Evolutionary conservation across 2,113 vertebrate species (phyloP), one percentile per base, ranked within the genome.

Genomic region (Blennius ocellaris): DNA sequence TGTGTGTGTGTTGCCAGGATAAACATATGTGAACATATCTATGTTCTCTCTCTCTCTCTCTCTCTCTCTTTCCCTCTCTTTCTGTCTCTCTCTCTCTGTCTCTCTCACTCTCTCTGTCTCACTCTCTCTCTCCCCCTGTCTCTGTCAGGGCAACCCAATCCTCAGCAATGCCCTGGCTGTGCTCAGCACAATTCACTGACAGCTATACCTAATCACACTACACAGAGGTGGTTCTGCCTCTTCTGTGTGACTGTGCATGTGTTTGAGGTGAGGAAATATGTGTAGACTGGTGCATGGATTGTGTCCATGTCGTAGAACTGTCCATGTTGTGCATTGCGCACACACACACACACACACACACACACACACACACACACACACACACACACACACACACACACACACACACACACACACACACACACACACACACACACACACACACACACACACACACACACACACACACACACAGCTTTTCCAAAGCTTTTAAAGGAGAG

Each of bases 131-230:
- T 60, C 74, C 43, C 60, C 75, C 64, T 45, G 48, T 75, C 56
- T 87, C 71, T 82, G 68, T 87, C 84, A 79, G 80, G 91, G 95
- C 85, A 91, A 93, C 90, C 88, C 92, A 89, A 93, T 94, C 93
- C 93, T 78, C 0, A 0, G 89, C 88, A 89, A 87, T 91, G 89
- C 58, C 91, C 92, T 81, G 58, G 81, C 89, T 91, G 81, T 84
- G 82, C 90, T 94, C 89, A 81, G 57, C n/a, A 72, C 83, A 89
- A 92, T 93, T 94, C 90, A 81, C 83, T 69, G 49, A 88, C 76
- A 85, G 86, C 83, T 85, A 87, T 49, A 79, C 82, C 80, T 93
- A 93, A 95, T 95, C 91, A 90, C 74, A 87, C 89, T 79, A 84
- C 88, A 88, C 76, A 88, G 78, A 83, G 82, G 80, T 89, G 84